Evolutionary conservation across 2,113 vertebrate species (phyloP).

Genomic region (Antennarius striatus): DNA sequence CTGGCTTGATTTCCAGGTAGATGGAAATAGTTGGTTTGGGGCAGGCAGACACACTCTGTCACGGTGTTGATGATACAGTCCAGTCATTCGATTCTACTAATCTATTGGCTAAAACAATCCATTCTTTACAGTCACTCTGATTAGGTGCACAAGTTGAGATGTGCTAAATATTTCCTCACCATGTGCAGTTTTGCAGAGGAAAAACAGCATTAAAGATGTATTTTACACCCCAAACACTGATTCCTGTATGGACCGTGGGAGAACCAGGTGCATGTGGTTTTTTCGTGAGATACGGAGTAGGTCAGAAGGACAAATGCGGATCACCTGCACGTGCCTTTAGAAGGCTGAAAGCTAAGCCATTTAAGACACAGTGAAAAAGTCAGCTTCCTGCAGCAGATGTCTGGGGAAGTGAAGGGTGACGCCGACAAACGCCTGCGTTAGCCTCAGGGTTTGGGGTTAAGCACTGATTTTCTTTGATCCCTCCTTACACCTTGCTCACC

Average conservation of each 20-base stretch:
- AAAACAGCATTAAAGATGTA: not conserved
- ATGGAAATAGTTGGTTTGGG: not conserved
- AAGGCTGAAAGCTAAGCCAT: constrained; percentile 60
- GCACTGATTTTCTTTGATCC: constrained; percentile 63
- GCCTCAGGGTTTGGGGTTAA: constrained; percentile 57
- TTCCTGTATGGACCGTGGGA: constrained; percentile 1
- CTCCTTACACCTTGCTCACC: constrained; percentile 50
- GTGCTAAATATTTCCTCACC: not conserved
- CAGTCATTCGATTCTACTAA: no score
- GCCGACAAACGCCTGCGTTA: constrained; percentile 10
- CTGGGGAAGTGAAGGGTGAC: constrained; percentile 36
- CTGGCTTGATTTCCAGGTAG: not conserved
- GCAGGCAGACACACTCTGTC: not conserved
- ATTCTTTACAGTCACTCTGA: no score
- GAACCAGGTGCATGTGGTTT: constrained; percentile 9
- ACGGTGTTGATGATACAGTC: constrained; percentile 3
- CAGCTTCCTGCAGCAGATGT: constrained; percentile 37
- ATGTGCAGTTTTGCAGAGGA: not conserved
- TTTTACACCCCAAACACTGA: not conserved
- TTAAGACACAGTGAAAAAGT: constrained; percentile 32
- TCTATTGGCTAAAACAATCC: no score
- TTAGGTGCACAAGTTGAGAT: no score
- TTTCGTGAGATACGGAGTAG: constrained; percentile 15
- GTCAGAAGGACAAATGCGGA: constrained; percentile 47
- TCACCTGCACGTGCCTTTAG: constrained; percentile 57